These are phyloP conservation scores for Clusia tigrina DNA, from an alignment of 2,888 invertebrate species.

Conservation along the genomic window DNA sequence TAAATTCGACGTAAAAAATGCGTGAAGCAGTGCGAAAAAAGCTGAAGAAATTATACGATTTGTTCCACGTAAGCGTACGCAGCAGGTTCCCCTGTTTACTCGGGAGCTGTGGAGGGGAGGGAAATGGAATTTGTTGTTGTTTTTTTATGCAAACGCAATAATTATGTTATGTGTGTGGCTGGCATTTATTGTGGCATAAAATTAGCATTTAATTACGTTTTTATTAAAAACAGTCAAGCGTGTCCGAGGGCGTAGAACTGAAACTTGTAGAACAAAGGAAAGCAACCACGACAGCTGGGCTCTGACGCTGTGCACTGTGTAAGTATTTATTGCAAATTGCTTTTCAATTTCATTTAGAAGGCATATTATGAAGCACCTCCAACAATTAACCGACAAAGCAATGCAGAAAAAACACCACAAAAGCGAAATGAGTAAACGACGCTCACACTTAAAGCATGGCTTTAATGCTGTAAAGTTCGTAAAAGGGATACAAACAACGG, in stretches of 20 bases:
- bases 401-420: not conserved
- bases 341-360: too few species aligned
- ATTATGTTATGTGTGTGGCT: slow-evolving; percentile 20
- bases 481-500: too few species aligned
- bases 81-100: too few species aligned
- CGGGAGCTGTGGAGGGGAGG: too few species aligned
- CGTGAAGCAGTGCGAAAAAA: slow-evolving; percentile 55
- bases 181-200: slow-evolving; percentile 57
- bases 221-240: not conserved
- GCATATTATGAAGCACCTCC: not conserved
- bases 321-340: too few species aligned
- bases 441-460: not conserved
- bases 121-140: too few species aligned
- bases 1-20: slow-evolving; percentile 34
- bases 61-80: too few species aligned
- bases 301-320: too few species aligned
- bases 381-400: not conserved
- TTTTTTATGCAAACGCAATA: slow-evolving; percentile 8
- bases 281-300: not conserved
- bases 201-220: slow-evolving; percentile 55
- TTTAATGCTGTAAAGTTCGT: not conserved
- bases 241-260: slow-evolving; percentile 26
- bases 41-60: slow-evolving; percentile 35
- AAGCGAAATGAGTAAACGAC: not conserved
- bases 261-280: slow-evolving; percentile 22